These are phyloP conservation scores for Cyclophora punctaria DNA, from an alignment of 2,888 invertebrate genomes.

Conservation along the genomic window DNA sequence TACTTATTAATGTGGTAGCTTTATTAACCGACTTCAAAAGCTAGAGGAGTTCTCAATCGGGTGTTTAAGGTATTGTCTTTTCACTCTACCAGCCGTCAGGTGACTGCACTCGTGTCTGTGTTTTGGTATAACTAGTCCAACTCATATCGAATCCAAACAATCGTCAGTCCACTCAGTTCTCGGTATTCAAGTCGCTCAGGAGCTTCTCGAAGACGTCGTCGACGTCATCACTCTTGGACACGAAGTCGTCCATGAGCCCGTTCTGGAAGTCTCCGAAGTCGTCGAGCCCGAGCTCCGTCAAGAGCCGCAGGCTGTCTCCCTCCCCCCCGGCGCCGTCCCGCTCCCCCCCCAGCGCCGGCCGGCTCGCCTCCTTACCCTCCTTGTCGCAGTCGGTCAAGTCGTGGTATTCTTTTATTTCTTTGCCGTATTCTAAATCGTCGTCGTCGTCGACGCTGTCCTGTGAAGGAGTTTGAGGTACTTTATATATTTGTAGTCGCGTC, in stretches of 20 bases:
- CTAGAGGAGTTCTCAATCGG: too few relatives aligned
- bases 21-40: too few relatives aligned
- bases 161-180: slow-evolving; percentile 25
- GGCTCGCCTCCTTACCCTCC: slow-evolving; percentile 13
- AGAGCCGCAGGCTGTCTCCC: slow-evolving; percentile 52
- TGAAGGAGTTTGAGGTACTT: slow-evolving; percentile 3
- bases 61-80: too few relatives aligned
- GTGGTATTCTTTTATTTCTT: slow-evolving; percentile 65
- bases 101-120: too few relatives aligned
- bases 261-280: slow-evolving; percentile 68
- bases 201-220: slow-evolving; percentile 63
- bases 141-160: too few relatives aligned
- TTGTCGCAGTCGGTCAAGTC: slow-evolving; percentile 53
- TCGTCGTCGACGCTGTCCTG: slow-evolving; percentile 71
- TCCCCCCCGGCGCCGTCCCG: slow-evolving; percentile 25
- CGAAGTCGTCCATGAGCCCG: slow-evolving; percentile 46
- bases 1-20: too few relatives aligned
- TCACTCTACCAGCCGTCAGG: too few relatives aligned
- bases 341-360: too few relatives aligned
- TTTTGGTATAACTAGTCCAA: too few relatives aligned
- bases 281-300: slow-evolving; percentile 76
- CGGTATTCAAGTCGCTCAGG: slow-evolving; percentile 51
- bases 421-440: slow-evolving; percentile 70
- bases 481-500: too few relatives aligned
- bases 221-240: slow-evolving; percentile 35